These are phyloP conservation scores for Daktulosphaira vitifoliae DNA, from an alignment of 1,140 invertebrate genomes.

Conservation along the genomic window DNA sequence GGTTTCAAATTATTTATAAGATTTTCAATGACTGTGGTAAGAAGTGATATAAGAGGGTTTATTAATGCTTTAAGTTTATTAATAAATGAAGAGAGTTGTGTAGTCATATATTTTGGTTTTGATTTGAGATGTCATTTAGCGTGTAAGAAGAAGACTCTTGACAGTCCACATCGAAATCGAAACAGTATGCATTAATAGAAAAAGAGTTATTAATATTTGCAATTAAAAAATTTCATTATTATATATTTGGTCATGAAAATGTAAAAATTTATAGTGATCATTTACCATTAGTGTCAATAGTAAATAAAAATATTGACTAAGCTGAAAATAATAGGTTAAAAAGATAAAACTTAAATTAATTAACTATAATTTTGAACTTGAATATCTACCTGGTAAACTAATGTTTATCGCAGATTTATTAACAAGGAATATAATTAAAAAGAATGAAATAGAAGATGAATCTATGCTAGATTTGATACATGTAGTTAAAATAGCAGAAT, in stretches of 20 bases:
- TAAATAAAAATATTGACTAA: neutral
- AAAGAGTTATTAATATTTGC: conserved; percentile 1
- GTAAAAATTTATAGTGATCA: neutral
- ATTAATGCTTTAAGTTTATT: too few species aligned
- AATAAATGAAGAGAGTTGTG: too few species aligned
- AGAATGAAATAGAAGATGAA: neutral
- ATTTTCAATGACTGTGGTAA: too few species aligned
- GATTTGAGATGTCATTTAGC: too few species aligned
- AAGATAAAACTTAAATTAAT: neutral
- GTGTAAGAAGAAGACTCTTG: too few species aligned
- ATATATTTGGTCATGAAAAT: neutral
- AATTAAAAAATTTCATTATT: conserved; percentile 1
- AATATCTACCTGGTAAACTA: too few species aligned
- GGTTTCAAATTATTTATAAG: too few species aligned
- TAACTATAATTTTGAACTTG: neutral
- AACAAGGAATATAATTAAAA: neutral
- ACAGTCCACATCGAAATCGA: too few species aligned
- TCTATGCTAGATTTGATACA: neutral
- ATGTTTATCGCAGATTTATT: neutral
- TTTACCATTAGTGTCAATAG: conserved; percentile 2
- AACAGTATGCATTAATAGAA: neutral
- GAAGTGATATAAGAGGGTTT: too few species aligned
- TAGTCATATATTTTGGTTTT: too few species aligned
- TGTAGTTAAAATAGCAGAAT: neutral
- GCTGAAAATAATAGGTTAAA: neutral